These are phyloP conservation scores for Drosophila micromelanica DNA, from an alignment of 1,140 invertebrate genomes.

Conservation along the genomic window DNA sequence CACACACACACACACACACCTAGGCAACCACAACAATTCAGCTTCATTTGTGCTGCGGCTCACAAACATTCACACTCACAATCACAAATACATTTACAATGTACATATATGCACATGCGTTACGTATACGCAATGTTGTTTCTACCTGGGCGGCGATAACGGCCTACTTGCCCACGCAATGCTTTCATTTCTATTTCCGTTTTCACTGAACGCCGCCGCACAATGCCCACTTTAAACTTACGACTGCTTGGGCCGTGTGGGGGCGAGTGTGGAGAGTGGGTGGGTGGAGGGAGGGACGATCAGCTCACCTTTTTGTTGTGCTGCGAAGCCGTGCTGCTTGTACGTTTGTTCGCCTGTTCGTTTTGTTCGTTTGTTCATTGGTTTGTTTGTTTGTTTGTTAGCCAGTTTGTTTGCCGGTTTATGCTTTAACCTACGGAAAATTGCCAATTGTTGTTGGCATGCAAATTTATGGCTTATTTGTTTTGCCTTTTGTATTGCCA, in stretches of 20 bases:
- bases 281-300: background rate
- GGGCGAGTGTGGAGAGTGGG: background rate
- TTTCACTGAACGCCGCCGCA: constrained; percentile 43
- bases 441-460: constrained; percentile 77
- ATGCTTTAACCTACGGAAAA: constrained; percentile 67
- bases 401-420: constrained; percentile 51
- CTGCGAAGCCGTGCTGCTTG: constrained; percentile 10
- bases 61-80: constrained; percentile 30
- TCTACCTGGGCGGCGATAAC: constrained; percentile 33
- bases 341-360: background rate
- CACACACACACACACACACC: constrained; percentile 17
- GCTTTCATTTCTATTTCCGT: constrained; percentile 56
- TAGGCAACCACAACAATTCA: constrained; percentile 70
- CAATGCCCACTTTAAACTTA: constrained; percentile 56
- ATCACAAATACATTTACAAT: background rate
- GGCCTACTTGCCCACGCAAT: constrained; percentile 40
- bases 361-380: constrained; percentile 19
- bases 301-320: constrained; percentile 33
- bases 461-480: constrained; percentile 80
- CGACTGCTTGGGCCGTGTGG: constrained; percentile 9
- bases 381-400: constrained; percentile 58
- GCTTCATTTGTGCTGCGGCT: constrained; percentile 54
- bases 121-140: constrained; percentile 40
- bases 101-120: constrained; percentile 18
- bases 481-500: constrained; percentile 54